Evolutionary conservation across 2,888 invertebrate species (phyloP).

Genomic region (Oconnorella tubifera): DNA sequence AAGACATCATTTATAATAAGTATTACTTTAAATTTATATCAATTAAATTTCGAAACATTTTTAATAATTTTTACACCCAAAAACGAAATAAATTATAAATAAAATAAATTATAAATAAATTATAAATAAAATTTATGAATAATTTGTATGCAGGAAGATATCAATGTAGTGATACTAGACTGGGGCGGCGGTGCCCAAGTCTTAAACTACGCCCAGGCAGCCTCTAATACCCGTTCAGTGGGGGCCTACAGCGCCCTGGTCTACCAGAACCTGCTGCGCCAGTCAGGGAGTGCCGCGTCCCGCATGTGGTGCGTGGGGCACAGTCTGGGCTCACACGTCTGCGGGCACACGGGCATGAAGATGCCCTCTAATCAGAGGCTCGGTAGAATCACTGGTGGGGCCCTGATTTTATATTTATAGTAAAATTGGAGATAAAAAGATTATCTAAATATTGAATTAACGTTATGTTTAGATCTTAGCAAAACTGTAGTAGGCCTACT

Average conservation of each 20-base stretch:
- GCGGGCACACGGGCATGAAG: constrained; percentile 76
- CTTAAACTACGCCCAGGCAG: constrained; percentile 52
- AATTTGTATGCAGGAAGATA: constrained; percentile 31
- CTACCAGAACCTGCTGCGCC: constrained; percentile 38
- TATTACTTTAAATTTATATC: too few relatives aligned
- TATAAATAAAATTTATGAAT: too few relatives aligned
- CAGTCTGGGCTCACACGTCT: constrained; percentile 82
- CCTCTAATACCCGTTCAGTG: constrained; percentile 54
- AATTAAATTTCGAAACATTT: too few relatives aligned
- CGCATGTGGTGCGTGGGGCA: constrained; percentile 81
- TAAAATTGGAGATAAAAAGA: too few relatives aligned
- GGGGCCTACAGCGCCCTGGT: constrained; percentile 51
- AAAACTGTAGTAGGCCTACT: too few relatives aligned
- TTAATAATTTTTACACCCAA: too few relatives aligned
- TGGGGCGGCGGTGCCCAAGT: constrained; percentile 30
- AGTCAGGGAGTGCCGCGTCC: constrained; percentile 23
- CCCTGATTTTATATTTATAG: too few relatives aligned
- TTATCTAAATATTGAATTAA: too few relatives aligned
- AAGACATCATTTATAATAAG: too few relatives aligned
- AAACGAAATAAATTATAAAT: too few relatives aligned
- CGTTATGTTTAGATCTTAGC: too few relatives aligned
- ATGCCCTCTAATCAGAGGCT: constrained; percentile 40
- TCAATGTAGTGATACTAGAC: constrained; percentile 31
- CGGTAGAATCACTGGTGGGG: constrained; percentile 52
- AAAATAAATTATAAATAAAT: too few relatives aligned